Evolutionary conservation across 2,797 vertebrate genomes (phyloP), one percentile per base, ranked within the genome.

Genomic region (Catostomus latipinnis): DNA sequence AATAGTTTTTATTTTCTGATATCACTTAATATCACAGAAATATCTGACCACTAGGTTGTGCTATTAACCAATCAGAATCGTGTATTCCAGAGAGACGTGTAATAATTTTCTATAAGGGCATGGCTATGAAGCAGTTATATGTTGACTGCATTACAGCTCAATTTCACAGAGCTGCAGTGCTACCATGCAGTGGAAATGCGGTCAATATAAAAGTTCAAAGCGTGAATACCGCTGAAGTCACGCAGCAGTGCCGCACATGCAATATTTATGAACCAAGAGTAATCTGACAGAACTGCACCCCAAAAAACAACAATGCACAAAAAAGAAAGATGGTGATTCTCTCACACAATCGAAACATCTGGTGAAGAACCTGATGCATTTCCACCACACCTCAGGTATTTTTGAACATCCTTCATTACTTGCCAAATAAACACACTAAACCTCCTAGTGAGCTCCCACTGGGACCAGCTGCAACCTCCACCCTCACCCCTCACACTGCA

Each of bases 391-490:
- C n/a, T 68, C 72, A 75, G 68, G 67, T 76, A 60, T 62, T 60
- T 74, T 70, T 62, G 34, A 74, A 68, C 49, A 9, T 58, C 63
- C 57, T 56, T 5, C 1, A 65, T 67, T 58, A 34, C 10, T 34
- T 4, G 1, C 73, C 62, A 66, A 69, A 65, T 67, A 73, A 57
- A 71, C 46, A 62, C 14, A 54, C 74, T 71, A 34, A 71, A 66
- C 69, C 61, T 68, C 12, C 34, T 56, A 1, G 0, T 10, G 1
- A 11, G 66, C 46, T 67, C 70, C 70, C 75, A 68, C 50, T 48
- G 63, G 81, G 75, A 52, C 70, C 63, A 72, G 71, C 69, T 78
- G 69, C 50, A 68, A 16, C 46, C 50, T 18, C 65, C 18, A 6
- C 58, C 67, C 18, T 52, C 5, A 58, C 70, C 54, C 1, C 45